Evolutionary conservation across 2,113 vertebrate genomes (phyloP).

Genomic region (Callipepla californica): DNA sequence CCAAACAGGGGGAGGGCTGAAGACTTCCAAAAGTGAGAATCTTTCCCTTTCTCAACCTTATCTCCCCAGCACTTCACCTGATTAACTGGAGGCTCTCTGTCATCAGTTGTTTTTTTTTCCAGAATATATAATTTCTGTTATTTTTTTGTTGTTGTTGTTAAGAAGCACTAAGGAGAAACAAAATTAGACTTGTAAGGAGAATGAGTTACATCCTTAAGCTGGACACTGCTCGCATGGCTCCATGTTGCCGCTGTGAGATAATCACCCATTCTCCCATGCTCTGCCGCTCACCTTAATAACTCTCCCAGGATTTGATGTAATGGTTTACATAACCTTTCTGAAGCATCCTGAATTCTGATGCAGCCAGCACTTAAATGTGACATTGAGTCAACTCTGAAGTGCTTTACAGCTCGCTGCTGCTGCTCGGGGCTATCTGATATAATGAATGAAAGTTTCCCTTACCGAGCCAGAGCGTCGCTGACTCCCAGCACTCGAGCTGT

Average conservation of each 20-base stretch:
- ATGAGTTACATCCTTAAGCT: conserved; percentile 32
- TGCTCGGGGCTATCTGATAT: neutral
- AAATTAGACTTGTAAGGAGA: conserved; percentile 33
- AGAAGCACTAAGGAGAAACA: neutral
- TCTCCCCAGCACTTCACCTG: neutral
- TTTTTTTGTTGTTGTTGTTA: neutral
- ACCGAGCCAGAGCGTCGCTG: neutral
- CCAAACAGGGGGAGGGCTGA: neutral
- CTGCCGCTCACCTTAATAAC: conserved; percentile 59
- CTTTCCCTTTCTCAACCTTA: neutral
- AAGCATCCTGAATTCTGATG: conserved; percentile 57
- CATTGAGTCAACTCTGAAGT: conserved; percentile 45
- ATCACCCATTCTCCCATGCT: conserved; percentile 64
- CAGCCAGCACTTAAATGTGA: conserved; percentile 47
- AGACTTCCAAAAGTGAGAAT: neutral
- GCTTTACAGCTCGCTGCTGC: conserved; percentile 4
- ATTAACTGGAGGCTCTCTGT: neutral
- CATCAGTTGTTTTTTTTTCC: neutral
- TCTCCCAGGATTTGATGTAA: conserved; percentile 58
- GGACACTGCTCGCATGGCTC: conserved; percentile 1
- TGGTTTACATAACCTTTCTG: conserved; percentile 60
- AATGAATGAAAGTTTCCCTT: neutral
- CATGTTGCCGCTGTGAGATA: conserved; percentile 23
- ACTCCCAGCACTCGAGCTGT: neutral
- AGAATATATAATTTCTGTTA: neutral